Evolutionary conservation across 2,797 vertebrate species (phyloP), one percentile per base, ranked within the genome.

Genomic region (Parotocinclus haroldoi): DNA sequence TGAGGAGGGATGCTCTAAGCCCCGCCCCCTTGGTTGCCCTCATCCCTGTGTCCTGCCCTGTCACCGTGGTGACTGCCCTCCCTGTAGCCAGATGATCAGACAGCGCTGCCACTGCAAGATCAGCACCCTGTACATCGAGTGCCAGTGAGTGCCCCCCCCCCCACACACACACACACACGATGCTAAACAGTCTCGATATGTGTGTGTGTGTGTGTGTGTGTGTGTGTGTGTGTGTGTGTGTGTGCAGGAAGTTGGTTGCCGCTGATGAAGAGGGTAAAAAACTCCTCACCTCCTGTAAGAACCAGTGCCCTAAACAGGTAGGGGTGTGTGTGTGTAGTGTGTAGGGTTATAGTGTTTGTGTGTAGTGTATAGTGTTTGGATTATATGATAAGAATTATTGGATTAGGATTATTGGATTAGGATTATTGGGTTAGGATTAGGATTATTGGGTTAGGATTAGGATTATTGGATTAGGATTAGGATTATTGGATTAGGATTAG

Each of bases 71-170:
- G 77, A 82, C 56, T 94, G 93, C 60, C 89, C 89, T 3, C 68
- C 88, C 0, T 94, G 92, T 81, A 76, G 83, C 54, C 91, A 93
- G 73, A 92, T 93, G 91, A 78, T 92, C 65, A 88, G 90, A 73
- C 86, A 90, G 51, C 91, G 92, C 74, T 94, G 93, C 80, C 91
- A 94, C 79, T 94, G 92, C 84, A 93, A 85, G 77, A 89, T 94
- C 10, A 86, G 82, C 68, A 74, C 77, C 44, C 82, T 94, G 0
- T 93, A 90, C 75, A 86, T 93, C 52, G 90, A 92, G 73, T 94
- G 93, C 83, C 81, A 86, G 93, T 93, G 87, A 77, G 92, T n/a
- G n/a, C n/a, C n/a, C n/a, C n/a, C n/a, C n/a, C n/a, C n/a, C n/a
- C 86, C 3, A 10, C 36, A 18, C 39, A 10, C 7, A 52, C 54